Conservation (phyloP, 2,888 invertebrate species). For the Halictus quadricinctus region DNA sequence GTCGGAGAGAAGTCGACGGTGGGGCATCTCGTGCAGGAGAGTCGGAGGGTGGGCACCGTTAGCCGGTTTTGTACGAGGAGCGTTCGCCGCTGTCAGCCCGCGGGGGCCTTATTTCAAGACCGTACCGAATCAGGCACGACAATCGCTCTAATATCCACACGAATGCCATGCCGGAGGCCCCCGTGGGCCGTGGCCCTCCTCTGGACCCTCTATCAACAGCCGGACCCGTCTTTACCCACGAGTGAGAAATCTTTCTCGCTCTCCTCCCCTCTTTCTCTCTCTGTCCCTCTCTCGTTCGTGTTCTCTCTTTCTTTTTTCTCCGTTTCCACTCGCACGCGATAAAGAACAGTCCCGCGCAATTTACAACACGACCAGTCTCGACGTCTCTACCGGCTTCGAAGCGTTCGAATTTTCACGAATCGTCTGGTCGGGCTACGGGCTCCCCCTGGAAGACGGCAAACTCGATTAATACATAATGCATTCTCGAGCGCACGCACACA, state of each 20-base stretch:
- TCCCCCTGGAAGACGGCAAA: slow-evolving; percentile 13
- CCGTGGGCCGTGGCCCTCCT: slow-evolving; percentile 41
- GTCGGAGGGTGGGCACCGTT: slow-evolving; percentile 72
- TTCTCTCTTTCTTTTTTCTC: background rate
- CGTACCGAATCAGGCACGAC: slow-evolving; percentile 79
- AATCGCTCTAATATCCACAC: slow-evolving; percentile 79
- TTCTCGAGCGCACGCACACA: slow-evolving; percentile 15
- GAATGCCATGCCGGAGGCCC: slow-evolving; percentile 70
- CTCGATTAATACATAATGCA: slow-evolving; percentile 36
- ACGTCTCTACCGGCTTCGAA: background rate
- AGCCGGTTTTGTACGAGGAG: slow-evolving; percentile 74
- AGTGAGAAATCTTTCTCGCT: slow-evolving; percentile 63
- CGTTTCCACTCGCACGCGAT: slow-evolving; percentile 2
- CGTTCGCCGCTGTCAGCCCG: slow-evolving; percentile 75
- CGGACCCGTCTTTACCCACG: slow-evolving; percentile 50
- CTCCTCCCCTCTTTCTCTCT: slow-evolving; percentile 25
- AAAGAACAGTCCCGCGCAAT: slow-evolving; percentile 1
- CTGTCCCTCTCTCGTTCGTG: background rate
- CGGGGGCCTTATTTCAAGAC: slow-evolving; percentile 78
- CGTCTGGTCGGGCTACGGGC: slow-evolving; percentile 38
- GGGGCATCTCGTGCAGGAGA: slow-evolving; percentile 61
- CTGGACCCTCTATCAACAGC: slow-evolving; percentile 56
- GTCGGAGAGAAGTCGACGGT: slow-evolving; percentile 58
- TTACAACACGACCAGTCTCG: background rate
- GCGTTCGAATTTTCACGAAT: slow-evolving; percentile 9